Evolutionary conservation across 2,888 invertebrate species (phyloP), one percentile per base, ranked within the genome.

Genomic region (Agriopis leucophaearia): DNA sequence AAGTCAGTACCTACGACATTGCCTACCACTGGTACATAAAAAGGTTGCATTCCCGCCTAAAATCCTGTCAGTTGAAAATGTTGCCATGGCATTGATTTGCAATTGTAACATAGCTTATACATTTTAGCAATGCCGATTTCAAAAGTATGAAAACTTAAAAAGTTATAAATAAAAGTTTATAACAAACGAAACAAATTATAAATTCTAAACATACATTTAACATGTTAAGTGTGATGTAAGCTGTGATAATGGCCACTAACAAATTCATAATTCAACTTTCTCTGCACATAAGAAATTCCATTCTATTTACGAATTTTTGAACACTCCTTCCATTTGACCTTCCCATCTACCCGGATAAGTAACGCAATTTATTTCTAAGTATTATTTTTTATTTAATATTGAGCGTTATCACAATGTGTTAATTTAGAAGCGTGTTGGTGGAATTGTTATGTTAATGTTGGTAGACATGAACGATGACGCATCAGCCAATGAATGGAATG

Each of bases 401-500:
- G 15, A 35, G 55, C 18, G 42, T 64, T 69, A 68, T 51, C 40
- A 61, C 65, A 62, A 62, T 69, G 65, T 62, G 42, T 62, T 62
- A 59, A 65, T 58, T 58, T 58, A 58, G 10, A 45, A 54, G 44
- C 54, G 55, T 65, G 47, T 69, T 65, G 54, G 57, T 63, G 42
- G 69, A 61, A 65, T 65, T 61, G 62, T 65, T 65, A 61, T 63
- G 51, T 54, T 55, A 66, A 63, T 64, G 64, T 57, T 65, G 61
- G 61, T 45, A 54, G 52, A 44, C 44, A 60, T 56, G 42, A 63
- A 56, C 59, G 64, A 78, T 84, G 83, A 80, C 80, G 78, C 79
- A 81, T 75, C 75, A 56, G 59, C 64, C 71, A 67, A 69, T 70
- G 64, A 77, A 78, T 77, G 74, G 74, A 75, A 76, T 77, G 74